These are phyloP conservation scores for Agriopis marginaria DNA, from an alignment of 2,888 invertebrate genomes.

Conservation along the genomic window DNA sequence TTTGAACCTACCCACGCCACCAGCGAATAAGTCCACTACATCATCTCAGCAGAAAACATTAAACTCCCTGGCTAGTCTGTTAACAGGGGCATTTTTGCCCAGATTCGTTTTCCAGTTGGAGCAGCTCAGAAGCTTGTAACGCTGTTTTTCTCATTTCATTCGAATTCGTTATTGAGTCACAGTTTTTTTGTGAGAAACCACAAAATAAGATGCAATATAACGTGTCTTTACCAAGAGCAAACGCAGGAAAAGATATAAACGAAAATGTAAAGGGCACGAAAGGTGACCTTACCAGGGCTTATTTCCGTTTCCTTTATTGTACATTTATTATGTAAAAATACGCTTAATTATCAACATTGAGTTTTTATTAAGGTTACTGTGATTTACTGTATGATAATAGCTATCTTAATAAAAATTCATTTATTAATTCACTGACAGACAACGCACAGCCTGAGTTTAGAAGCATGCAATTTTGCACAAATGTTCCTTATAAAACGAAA, in stretches of 20 bases:
- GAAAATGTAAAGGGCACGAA: slow-evolving; percentile 28
- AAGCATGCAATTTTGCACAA: too few species aligned
- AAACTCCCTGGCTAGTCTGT: too few species aligned
- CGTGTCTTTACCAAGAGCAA: slow-evolving; percentile 10
- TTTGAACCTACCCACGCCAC: too few species aligned
- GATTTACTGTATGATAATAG: slow-evolving; percentile 22
- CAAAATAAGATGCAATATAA: slow-evolving; percentile 14
- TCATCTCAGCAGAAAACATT: too few species aligned
- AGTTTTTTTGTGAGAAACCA: slow-evolving; percentile 1
- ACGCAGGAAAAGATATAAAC: slow-evolving; percentile 16
- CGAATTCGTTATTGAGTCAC: neutral
- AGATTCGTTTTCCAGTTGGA: too few species aligned
- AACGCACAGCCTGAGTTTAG: too few species aligned
- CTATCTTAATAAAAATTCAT: neutral
- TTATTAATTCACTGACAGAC: too few species aligned
- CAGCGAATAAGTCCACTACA: too few species aligned
- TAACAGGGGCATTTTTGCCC: too few species aligned
- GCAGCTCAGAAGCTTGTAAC: too few species aligned
- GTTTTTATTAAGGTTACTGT: slow-evolving; percentile 30
- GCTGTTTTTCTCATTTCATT: too few species aligned
- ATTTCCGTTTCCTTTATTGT: slow-evolving; percentile 36
- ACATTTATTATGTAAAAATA: slow-evolving; percentile 16
- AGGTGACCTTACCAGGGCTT: slow-evolving; percentile 15
- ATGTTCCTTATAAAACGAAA: too few species aligned
- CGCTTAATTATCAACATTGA: slow-evolving; percentile 24